Percentiles rank a stretch among this genome's conserved stretches.
phyloP scores from a whole-genome alignment of 2,888 invertebrate species.

The Parnassius glacialis region DNA sequence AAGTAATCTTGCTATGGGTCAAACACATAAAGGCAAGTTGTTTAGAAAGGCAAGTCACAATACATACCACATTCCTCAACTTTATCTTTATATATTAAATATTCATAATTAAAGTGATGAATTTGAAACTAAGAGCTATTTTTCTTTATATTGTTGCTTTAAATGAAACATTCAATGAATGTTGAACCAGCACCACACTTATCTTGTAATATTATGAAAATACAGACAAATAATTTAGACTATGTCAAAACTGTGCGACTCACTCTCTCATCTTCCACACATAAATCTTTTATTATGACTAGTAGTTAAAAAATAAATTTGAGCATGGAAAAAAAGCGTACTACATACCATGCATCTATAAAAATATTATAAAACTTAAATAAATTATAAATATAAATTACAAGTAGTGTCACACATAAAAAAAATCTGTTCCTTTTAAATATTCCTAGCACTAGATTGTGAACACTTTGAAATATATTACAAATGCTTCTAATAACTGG shows the following conservation, averaged over 20 bases:
- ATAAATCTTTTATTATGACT: constrained; percentile 76
- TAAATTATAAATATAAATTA: constrained; percentile 72
- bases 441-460: constrained; percentile 42
- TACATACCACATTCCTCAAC: constrained; percentile 46
- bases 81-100: constrained; percentile 36
- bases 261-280: constrained; percentile 50
- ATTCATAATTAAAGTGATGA: constrained; percentile 60
- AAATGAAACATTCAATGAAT: constrained; percentile 51
- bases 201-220: constrained; percentile 37
- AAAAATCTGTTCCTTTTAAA: constrained; percentile 38
- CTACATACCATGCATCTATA: constrained; percentile 76
- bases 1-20: constrained; percentile 45
- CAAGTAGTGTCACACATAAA: constrained; percentile 59
- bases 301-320: constrained; percentile 77
- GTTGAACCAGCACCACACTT: constrained; percentile 57
- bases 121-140: constrained; percentile 50
- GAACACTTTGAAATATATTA: constrained; percentile 44
- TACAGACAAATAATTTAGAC: constrained; percentile 60
- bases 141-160: constrained; percentile 51
- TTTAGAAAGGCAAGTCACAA: constrained; percentile 68
- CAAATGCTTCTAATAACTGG: constrained; percentile 32
- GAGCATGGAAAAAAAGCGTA: constrained; percentile 78
- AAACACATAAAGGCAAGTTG: constrained; percentile 63
- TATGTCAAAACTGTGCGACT: constrained; percentile 54
- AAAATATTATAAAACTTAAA: constrained; percentile 70